Base-by-base conservation (phyloP, 1,140 invertebrate species). In the Drosophila funebris region DNA sequence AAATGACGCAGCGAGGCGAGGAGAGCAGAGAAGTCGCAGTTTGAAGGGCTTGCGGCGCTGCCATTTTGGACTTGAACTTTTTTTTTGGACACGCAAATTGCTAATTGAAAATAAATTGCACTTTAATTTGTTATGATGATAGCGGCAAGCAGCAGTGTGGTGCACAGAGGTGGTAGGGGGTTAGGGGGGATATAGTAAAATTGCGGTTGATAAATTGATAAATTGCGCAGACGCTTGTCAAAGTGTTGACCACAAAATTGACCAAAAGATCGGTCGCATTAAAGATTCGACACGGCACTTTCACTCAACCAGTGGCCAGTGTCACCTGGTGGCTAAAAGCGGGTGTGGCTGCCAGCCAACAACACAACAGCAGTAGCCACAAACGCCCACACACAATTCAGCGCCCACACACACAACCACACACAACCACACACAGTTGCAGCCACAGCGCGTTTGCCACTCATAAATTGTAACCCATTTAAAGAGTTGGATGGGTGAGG, bases 61-160 rank as follows among this genome's bases (percentile, higher is more conserved):
- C 80, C 62, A 64, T 81, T 82, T 81, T 73, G 39, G 18, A 5
- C 22, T 48, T 31, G 13, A 50, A 24, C 5, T 7, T 31, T 31
- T 73, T 52, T 37, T 18, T 48, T 29, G 39, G 56, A 60, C 81
- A 87, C 83, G 82, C 82, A 87, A 80, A 87, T 82, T 75, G 82
- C 82, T 87, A 87, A 87, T 87, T 87, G 82, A 87, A 87, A 88
- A 82, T 87, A 87, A 87, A 88, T 87, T 87, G 82, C 82, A 78
- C 78, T 88, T 88, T 87, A 87, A 87, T 87, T 87, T 87, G 82
- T 76, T 87, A 66, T 66, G 67, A 75, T 72, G 68, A 70, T 52
- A 46, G 60, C 27, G 22, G 20, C 2, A 27, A 24, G 5, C 6
- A 37, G n/a, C 7, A 14, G 27, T 31, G 18, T 27, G 11, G n/a